Base-by-base conservation (phyloP, 2,113 vertebrate species). In the Rhodinocichla rosea region DNA sequence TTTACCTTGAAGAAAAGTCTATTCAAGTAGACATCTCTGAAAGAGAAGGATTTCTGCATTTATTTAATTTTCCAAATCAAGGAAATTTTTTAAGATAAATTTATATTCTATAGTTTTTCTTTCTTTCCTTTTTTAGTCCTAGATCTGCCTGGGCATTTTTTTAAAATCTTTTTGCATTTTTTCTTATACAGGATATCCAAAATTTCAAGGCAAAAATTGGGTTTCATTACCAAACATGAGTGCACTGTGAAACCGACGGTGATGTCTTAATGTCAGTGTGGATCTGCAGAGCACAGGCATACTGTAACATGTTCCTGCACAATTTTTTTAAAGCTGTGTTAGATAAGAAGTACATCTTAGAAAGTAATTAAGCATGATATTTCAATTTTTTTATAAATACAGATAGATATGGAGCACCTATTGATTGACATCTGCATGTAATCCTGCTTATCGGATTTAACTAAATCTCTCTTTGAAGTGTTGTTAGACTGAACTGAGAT, bases 371-470 rank as follows among this genome's bases (percentile, higher is more conserved):
- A 90, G 22, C 71, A 67, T 63, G 84, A 45, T 49, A 87, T 92
- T 94, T 94, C 68, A 44, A 26, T 73, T 68, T 69, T 81, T 73
- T 75, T 55, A n/a, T 2, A 40, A 86, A 87, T 27, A 22, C 27
- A 88, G 60, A 82, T 81, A 93, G 78, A 91, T 94, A 93, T 35
- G 59, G 30, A 74, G 5, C 40, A 89, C 42, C 57, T 89, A 92
- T 59, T 91, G 92, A 96, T 64, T 80, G 94, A 67, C 50, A 95
- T 78, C 69, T 95, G 26, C 80, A 84, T 96, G 86, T 95, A 96
- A 97, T 95, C 90, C 80, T 94, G 40, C 94, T 97, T 91, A 96
- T 3, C 6, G 32, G 65, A 87, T 93, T 97, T 92, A 79, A 90
- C 47, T 78, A 86, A 70, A 75, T 93, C 53, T 13, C 40, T 94